These are phyloP conservation scores for Hoplostethus atlanticus DNA, from an alignment of 2,797 vertebrate species.

Conservation along the genomic window DNA sequence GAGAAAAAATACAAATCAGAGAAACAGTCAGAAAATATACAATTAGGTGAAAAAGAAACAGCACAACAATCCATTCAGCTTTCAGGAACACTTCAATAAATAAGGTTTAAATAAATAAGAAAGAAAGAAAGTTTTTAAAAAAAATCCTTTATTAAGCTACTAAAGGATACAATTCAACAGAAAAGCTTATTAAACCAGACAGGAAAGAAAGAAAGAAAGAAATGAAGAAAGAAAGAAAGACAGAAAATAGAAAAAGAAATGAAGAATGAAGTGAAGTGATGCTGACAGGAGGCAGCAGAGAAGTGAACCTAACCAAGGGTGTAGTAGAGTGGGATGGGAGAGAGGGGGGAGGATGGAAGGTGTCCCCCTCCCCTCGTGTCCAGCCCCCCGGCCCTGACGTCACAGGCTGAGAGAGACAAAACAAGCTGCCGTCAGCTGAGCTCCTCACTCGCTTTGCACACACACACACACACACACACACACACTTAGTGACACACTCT, in stretches of 20 bases:
- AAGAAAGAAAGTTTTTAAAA: background rate
- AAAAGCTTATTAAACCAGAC: too few species aligned
- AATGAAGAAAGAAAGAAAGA: background rate
- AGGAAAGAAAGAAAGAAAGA: background rate
- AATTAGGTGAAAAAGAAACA: too few species aligned
- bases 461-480: conserved; percentile 48
- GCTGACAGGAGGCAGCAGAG: conserved; percentile 8
- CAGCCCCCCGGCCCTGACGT: conserved; percentile 83
- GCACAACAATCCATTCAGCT: too few species aligned
- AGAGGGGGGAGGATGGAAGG: conserved; percentile 49
- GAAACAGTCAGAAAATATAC: too few species aligned
- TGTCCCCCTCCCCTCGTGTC: conserved; percentile 70
- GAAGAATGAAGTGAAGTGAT: background rate
- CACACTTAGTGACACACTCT: conserved; percentile 30
- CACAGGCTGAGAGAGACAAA: conserved; percentile 86
- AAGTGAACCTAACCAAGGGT: conserved; percentile 32
- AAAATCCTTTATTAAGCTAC: background rate
- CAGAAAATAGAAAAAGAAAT: background rate
- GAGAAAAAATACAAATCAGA: too few species aligned
- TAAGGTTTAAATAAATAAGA: too few species aligned
- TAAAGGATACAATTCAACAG: too few species aligned
- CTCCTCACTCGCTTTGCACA: conserved; percentile 58
- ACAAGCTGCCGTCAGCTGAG: conserved; percentile 77
- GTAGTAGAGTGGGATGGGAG: conserved; percentile 17
- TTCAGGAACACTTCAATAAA: too few species aligned